Percentiles rank a stretch among this genome's conserved stretches.
phyloP scores from a whole-genome alignment of 2,113 vertebrate genomes.

The Gila orcuttii region DNA sequence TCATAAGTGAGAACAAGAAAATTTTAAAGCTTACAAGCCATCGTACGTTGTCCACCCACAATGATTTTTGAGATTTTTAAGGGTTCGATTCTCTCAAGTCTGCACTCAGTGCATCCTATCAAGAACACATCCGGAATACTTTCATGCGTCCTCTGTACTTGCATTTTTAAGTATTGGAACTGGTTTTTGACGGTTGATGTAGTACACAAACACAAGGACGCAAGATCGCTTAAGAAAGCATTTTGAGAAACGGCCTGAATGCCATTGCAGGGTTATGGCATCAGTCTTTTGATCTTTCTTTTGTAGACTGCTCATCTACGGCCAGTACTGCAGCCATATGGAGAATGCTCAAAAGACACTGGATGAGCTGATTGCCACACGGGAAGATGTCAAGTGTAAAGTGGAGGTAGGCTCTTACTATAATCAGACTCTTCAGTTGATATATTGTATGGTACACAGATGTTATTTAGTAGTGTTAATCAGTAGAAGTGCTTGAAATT shows the following conservation, averaged over 20 bases:
- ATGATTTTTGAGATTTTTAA: too few relatives aligned
- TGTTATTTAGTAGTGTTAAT: not conserved
- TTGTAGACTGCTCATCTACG: conserved; percentile 92
- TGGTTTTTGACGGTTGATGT: too few relatives aligned
- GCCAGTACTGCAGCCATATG: conserved; percentile 97
- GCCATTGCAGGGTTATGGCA: not conserved
- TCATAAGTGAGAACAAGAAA: too few relatives aligned
- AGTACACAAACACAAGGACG: too few relatives aligned
- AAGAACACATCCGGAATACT: too few relatives aligned
- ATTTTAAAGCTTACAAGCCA: too few relatives aligned
- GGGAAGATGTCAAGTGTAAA: conserved; percentile 90
- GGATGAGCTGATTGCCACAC: conserved; percentile 85
- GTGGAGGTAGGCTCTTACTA: conserved; percentile 84
- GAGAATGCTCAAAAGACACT: conserved; percentile 93
- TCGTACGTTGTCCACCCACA: too few relatives aligned
- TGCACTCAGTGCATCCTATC: too few relatives aligned
- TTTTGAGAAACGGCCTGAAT: not conserved
- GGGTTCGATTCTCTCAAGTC: too few relatives aligned
- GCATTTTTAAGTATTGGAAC: too few relatives aligned
- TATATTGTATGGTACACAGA: not conserved
- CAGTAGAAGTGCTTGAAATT: not conserved
- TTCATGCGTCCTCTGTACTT: too few relatives aligned
- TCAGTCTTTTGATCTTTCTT: conserved; percentile 21
- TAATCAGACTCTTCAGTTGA: not conserved
- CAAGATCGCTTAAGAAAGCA: too few relatives aligned